A percentile compares a stretch with the other conserved stretches of the same genome.
Conservation (phyloP, 2,113 vertebrate species). For the Propithecus coquereli region DNA sequence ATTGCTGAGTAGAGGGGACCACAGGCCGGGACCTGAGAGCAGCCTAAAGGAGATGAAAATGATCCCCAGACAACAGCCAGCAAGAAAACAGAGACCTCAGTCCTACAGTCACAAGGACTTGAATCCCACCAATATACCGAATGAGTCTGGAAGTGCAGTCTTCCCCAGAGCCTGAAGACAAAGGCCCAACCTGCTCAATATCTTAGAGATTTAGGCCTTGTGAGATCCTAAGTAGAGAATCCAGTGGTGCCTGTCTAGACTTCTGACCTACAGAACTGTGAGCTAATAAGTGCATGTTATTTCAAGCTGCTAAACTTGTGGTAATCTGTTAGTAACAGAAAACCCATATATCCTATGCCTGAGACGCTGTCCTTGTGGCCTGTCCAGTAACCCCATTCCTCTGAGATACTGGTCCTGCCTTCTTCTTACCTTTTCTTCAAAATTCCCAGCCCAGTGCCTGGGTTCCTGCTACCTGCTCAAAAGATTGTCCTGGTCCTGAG, state of each 20-base stretch:
- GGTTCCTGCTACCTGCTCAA: background rate
- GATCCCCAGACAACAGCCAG: background rate
- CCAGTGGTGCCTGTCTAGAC: background rate
- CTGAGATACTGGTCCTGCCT: background rate
- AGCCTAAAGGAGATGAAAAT: background rate
- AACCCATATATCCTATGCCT: background rate
- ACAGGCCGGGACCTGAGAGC: background rate
- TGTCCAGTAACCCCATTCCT: background rate
- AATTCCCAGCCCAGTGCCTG: background rate
- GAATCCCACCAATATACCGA: background rate
- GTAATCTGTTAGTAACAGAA: background rate
- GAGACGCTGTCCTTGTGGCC: background rate
- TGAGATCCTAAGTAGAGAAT: background rate
- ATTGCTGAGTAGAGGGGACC: background rate
- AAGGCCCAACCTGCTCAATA: background rate
- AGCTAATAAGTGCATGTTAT: background rate
- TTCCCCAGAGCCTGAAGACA: background rate
- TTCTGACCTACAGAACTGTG: background rate
- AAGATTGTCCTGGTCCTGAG: background rate
- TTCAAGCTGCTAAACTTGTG: background rate
- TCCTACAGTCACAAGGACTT: background rate
- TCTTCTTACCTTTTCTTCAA: background rate
- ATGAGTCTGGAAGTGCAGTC: background rate
- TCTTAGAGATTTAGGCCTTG: background rate
- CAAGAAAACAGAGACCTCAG: background rate